phyloP scores from a whole-genome alignment of 2,888 invertebrate genomes.

The Cerastoderma edule region DNA sequence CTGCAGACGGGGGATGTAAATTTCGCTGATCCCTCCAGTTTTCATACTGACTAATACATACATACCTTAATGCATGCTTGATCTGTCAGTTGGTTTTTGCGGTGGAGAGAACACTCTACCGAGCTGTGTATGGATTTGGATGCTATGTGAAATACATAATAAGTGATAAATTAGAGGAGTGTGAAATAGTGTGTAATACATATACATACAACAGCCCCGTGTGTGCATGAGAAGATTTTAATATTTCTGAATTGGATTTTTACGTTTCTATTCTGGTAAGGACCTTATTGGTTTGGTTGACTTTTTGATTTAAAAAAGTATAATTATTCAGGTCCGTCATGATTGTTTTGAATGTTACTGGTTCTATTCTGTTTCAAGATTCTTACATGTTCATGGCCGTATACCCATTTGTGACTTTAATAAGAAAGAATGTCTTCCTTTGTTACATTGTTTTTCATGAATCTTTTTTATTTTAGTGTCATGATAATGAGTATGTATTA shows the following conservation, averaged over 20 bases:
- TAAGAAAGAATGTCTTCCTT: too few relatives aligned
- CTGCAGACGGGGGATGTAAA: background rate
- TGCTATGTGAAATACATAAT: slow-evolving; percentile 7
- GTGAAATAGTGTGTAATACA: background rate
- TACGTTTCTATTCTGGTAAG: background rate
- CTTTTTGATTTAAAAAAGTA: background rate
- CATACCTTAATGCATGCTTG: slow-evolving; percentile 4
- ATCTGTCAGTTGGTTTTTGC: background rate
- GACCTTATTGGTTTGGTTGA: background rate
- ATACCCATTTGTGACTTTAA: too few relatives aligned
- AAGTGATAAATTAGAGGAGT: background rate
- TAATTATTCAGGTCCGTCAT: background rate
- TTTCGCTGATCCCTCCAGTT: slow-evolving; percentile 2
- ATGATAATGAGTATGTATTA: too few relatives aligned
- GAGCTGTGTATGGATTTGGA: background rate
- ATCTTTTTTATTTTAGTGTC: too few relatives aligned
- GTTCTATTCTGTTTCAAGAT: too few relatives aligned
- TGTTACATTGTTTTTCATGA: too few relatives aligned
- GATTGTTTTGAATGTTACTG: background rate
- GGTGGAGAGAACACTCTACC: background rate
- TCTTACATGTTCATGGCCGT: too few relatives aligned
- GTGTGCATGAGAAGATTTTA: background rate
- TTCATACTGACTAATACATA: slow-evolving; percentile 4
- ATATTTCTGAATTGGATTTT: background rate
- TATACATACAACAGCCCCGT: too few relatives aligned